Conservation (phyloP, 2,113 vertebrate species). For the Corydoras maculifer region DNA sequence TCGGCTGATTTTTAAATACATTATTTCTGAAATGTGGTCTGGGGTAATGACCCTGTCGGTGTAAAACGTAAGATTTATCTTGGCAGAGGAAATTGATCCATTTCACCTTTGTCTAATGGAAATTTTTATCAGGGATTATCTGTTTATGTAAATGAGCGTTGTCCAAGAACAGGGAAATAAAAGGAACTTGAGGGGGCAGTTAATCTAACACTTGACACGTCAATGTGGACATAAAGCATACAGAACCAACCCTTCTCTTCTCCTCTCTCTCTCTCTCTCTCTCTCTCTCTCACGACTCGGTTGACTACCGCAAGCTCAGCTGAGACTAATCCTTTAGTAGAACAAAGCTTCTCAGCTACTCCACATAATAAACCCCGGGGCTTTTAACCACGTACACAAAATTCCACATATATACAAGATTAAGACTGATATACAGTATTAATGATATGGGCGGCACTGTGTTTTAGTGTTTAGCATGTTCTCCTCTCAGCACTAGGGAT, state of each 20-base stretch:
- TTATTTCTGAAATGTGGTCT: constrained; percentile 97
- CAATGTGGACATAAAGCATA: constrained; percentile 69
- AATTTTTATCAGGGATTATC: constrained; percentile 99
- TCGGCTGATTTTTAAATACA: constrained; percentile 92
- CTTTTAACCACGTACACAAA: too few species aligned
- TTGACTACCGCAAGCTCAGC: constrained; percentile 26
- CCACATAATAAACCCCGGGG: too few species aligned
- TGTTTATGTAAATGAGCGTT: constrained; percentile 99
- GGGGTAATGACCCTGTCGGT: constrained; percentile 97
- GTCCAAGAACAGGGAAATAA: constrained; percentile 74
- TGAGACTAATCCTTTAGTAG: constrained; percentile 32
- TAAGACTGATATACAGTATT: too few species aligned
- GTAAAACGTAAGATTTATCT: constrained; percentile 99
- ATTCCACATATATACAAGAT: too few species aligned
- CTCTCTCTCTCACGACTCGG: constrained; percentile 6
- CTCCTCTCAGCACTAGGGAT: too few species aligned
- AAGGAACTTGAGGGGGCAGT: constrained; percentile 78
- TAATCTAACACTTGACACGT: constrained; percentile 89
- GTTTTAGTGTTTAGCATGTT: too few species aligned
- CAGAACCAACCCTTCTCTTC: constrained; percentile 49
- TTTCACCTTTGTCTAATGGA: constrained; percentile 99
- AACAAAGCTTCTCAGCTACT: constrained; percentile 11
- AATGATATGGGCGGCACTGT: too few species aligned
- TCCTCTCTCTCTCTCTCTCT: constrained; percentile 22
- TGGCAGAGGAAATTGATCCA: constrained; percentile 99